Base-by-base conservation (phyloP, 92 coral and sea anemone genomes). In the Epizoanthus rinbou region DNA sequence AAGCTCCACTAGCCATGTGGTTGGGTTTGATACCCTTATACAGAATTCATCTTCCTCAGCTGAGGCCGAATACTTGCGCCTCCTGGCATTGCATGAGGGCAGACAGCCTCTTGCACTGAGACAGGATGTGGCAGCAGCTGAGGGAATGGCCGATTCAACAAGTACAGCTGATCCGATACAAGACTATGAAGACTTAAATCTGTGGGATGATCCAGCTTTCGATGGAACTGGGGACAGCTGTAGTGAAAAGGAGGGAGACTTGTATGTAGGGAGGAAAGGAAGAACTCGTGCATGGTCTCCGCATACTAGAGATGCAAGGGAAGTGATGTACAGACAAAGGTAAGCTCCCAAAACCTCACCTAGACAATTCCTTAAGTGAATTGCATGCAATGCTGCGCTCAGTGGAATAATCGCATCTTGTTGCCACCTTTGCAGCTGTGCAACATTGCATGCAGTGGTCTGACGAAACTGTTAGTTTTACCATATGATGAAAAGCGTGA, bases 141-240 rank as follows among this genome's bases (percentile, higher is more conserved):
- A 78, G 21, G 25, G 28, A 41, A 41, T 70, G 22, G 70, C n/a
- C 13, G 82, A 78, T 78, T 62, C 71, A 63, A 78, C 54, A 13
- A 9, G 16, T 50, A 50, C 82, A 10, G 69, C 24, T 43, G 71
- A 39, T 31, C 60, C 82, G 17, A 62, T 54, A 58, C 81, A 57
- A 62, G 82, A 78, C 19, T 78, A 78, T 22, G 82, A 78, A 43
- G 82, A 78, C 0, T 39, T 78, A 21, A 62, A 78, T 63, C 47
- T 78, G 82, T 78, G 71, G 71, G 72, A 78, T 23, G 82, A 78
- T 21, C 82, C 82, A 18, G 82, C 39, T 8, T 33, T 25, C 0
- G n/a, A 67, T 41, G 39, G 3, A 10, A 50, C 43, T 19, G 21
- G 21, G 73, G 72, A 22, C n/a, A 45, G 45, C 18, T 10, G 22